Evolutionary conservation across 2,888 invertebrate species (phyloP), one percentile per base, ranked within the genome.

Genomic region (Zaprionus lineosus): DNA sequence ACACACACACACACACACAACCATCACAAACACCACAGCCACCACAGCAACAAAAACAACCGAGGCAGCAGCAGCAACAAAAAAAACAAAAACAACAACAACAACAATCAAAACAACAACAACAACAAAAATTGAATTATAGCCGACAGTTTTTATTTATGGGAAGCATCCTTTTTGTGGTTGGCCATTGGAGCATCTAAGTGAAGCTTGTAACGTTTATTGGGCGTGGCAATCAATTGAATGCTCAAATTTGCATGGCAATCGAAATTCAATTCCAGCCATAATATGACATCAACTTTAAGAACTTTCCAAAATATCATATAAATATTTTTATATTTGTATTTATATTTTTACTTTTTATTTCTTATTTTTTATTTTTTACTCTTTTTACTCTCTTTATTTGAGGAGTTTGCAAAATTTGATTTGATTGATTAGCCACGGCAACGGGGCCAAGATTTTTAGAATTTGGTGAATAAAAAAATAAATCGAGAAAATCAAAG

Each of bases 81-180:
- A 24, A 58, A 14, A 6, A 36, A 46, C 26, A 24, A n/a, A 26
- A 52, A 2, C 15, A 9, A 29, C n/a, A 33, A 34, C 24, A 57
- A 43, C 8, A 34, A 41, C 24, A 21, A 8, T 26, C 41, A 2
- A 8, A 7, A 28, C 11, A 33, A 26, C 24, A 52, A 52, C 46
- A 44, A 33, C 37, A 60, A 41, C 34, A 21, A 24, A n/a, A 41
- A 29, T 37, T 70, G 58, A 67, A 63, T 78, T 76, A 76, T 74
- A 46, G 39, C 55, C 37, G 56, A 16, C 55, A 46, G 51, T 44
- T 61, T 61, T 72, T 61, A 61, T 72, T 63, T 75, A 75, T 63
- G 43, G 26, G 37, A 26, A 14, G 16, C 40, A 36, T 28, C 26
- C 16, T 18, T 34, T 21, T 18, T 11, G 8, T 24, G 18, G 40